These are phyloP conservation scores for Patella pellucida DNA, from an alignment of 2,888 invertebrate species.

Conservation along the genomic window DNA sequence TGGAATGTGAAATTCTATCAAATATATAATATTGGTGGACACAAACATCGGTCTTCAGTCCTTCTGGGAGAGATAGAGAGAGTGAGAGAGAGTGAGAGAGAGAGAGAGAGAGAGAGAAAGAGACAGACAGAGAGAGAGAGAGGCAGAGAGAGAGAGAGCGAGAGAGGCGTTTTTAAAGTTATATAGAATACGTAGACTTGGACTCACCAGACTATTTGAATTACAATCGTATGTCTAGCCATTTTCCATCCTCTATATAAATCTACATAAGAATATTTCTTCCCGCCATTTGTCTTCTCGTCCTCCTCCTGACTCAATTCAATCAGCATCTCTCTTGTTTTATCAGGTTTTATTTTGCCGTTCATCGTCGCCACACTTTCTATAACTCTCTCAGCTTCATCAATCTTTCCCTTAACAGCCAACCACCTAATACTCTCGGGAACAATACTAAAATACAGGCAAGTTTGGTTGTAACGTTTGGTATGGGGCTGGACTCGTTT, in stretches of 20 bases:
- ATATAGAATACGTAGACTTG: not conserved
- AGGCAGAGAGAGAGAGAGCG: too few relatives aligned
- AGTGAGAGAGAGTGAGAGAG: too few relatives aligned
- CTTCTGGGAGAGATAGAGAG: too few relatives aligned
- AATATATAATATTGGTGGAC: too few relatives aligned
- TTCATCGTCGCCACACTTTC: slow-evolving; percentile 41
- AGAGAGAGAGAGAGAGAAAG: too few relatives aligned
- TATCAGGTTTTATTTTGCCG: slow-evolving; percentile 36
- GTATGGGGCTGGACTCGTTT: not conserved
- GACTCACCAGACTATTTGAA: slow-evolving; percentile 38
- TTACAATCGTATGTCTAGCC: slow-evolving; percentile 33
- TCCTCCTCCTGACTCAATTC: slow-evolving; percentile 28
- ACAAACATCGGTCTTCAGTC: too few relatives aligned
- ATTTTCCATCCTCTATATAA: slow-evolving; percentile 41
- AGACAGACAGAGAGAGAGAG: too few relatives aligned
- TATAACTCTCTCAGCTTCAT: slow-evolving; percentile 44
- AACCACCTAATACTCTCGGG: slow-evolving; percentile 55
- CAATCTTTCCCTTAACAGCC: slow-evolving; percentile 36
- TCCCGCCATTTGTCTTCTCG: slow-evolving; percentile 25
- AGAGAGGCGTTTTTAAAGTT: not conserved
- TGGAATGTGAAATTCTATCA: too few relatives aligned
- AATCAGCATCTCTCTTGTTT: slow-evolving; percentile 22
- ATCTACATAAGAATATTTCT: slow-evolving; percentile 46
- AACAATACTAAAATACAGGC: slow-evolving; percentile 32
- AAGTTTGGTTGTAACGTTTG: not conserved